Conservation (phyloP, 1,140 invertebrate species). For the Drosophila ohnishii region DNA sequence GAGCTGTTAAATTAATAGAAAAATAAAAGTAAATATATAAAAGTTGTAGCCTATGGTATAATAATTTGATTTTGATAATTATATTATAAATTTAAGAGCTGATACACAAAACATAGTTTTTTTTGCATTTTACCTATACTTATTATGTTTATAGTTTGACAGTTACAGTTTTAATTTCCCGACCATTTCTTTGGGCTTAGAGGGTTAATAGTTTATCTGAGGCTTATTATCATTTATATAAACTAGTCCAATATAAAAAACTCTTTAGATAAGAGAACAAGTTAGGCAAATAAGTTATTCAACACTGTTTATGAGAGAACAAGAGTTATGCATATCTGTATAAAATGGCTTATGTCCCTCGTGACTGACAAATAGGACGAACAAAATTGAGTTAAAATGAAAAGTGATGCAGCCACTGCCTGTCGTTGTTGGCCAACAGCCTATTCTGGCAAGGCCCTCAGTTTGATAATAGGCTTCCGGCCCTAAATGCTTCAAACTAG, state of each 20-base stretch:
- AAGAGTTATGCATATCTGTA: not conserved
- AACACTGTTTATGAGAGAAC: not conserved
- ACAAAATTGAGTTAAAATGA: slow-evolving; percentile 16
- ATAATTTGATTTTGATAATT: too few relatives aligned
- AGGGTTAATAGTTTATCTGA: not conserved
- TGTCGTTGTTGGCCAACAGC: slow-evolving; percentile 3
- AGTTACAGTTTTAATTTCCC: too few relatives aligned
- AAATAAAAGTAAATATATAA: too few relatives aligned
- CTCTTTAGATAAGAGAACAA: too few relatives aligned
- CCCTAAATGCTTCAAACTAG: slow-evolving; percentile 18
- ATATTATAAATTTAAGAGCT: too few relatives aligned
- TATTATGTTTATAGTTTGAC: too few relatives aligned
- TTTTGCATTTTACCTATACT: too few relatives aligned
- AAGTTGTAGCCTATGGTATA: too few relatives aligned
- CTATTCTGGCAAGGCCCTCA: slow-evolving; percentile 2
- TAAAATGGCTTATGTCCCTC: slow-evolving; percentile 1
- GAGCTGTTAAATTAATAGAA: too few relatives aligned
- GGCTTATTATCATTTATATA: not conserved
- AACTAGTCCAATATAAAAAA: not conserved
- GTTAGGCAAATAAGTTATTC: too few relatives aligned
- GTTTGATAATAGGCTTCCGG: slow-evolving; percentile 7
- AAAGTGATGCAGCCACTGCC: not conserved
- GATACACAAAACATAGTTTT: too few relatives aligned
- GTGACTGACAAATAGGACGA: slow-evolving; percentile 8
- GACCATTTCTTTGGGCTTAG: too few relatives aligned